Evolutionary conservation across 2,888 invertebrate genomes (phyloP).

Genomic region (Oasisia sp.): DNA sequence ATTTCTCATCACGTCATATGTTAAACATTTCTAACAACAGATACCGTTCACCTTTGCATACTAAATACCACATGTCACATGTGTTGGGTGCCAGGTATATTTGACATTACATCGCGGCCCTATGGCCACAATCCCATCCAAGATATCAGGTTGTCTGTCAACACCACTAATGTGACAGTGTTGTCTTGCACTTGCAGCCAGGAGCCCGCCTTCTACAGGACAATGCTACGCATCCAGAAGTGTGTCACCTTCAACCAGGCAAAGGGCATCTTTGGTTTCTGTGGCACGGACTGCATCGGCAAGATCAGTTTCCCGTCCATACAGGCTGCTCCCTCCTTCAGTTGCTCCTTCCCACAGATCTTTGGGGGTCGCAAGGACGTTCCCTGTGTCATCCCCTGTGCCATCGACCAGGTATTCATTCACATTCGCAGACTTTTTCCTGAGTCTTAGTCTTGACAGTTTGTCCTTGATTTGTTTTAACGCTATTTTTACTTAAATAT

Average conservation of each 20-base stretch:
- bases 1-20: not conserved
- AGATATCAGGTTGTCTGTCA: not conserved
- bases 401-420: conserved; percentile 87
- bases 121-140: not conserved
- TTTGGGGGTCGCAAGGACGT: conserved; percentile 80
- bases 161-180: not conserved
- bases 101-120: not conserved
- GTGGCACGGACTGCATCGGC: conserved; percentile 93
- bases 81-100: not conserved
- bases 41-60: not conserved
- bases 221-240: conserved; percentile 90
- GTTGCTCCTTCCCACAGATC: conserved; percentile 77
- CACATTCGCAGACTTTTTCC: too few species aligned
- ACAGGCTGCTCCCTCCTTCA: conserved; percentile 92
- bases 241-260: conserved; percentile 97
- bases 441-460: not conserved
- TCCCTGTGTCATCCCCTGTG: conserved; percentile 92
- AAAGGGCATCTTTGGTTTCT: conserved; percentile 97
- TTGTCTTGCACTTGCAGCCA: conserved; percentile 75
- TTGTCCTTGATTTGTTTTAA: not conserved
- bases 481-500: not conserved
- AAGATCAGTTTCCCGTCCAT: conserved; percentile 97
- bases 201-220: conserved; percentile 90
- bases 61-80: not conserved
- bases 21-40: not conserved